Conservation (phyloP, 2,113 vertebrate species). For the Pontoporia blainvillei region DNA sequence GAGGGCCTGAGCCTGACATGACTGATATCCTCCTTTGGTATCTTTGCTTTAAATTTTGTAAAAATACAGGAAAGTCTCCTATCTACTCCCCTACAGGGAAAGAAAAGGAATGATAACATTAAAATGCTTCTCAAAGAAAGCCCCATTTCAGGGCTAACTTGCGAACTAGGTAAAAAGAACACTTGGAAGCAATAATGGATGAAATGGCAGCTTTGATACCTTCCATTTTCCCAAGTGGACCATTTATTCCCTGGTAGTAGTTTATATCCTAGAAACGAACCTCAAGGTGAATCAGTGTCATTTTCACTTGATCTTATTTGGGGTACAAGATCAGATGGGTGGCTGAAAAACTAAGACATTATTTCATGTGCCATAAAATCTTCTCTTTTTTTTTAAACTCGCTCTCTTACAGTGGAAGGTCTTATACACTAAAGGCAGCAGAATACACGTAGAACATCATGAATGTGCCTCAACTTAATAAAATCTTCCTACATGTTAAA, state of each 20-base stretch:
- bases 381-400: background rate
- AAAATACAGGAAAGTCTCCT: background rate
- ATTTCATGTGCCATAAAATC: background rate
- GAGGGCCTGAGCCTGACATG: no score
- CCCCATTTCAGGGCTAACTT: background rate
- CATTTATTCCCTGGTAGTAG: background rate
- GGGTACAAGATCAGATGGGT: background rate
- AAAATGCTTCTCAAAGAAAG: background rate
- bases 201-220: background rate
- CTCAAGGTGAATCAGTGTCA: background rate
- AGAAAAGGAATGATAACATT: background rate
- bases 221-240: constrained; percentile 26
- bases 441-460: background rate
- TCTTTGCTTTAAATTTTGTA: background rate
- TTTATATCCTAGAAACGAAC: background rate
- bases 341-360: background rate
- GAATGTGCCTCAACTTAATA: background rate
- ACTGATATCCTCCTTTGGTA: background rate
- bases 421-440: background rate
- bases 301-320: constrained; percentile 1
- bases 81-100: background rate
- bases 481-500: background rate
- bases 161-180: background rate
- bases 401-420: background rate
- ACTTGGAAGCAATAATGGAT: background rate